phyloP scores from a whole-genome alignment of 2,113 vertebrate genomes.

The Chionodraco myersi region DNA sequence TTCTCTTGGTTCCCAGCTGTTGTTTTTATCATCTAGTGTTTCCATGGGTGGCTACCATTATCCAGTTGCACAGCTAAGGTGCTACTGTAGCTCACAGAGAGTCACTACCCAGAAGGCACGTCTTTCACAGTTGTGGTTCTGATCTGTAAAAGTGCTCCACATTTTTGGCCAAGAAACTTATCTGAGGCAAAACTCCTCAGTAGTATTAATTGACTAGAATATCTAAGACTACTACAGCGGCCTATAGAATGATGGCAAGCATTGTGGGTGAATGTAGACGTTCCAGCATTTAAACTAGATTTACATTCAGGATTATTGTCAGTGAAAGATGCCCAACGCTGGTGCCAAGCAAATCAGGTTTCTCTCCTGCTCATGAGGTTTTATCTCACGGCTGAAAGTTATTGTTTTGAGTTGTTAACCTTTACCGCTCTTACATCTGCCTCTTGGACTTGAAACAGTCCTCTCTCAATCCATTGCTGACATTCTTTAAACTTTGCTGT shows the following conservation, averaged over 20 bases:
- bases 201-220: background rate
- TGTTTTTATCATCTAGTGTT: background rate
- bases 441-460: conserved; percentile 37
- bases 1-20: background rate
- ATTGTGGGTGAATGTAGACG: background rate
- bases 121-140: background rate
- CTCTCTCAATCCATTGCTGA: conserved; percentile 54
- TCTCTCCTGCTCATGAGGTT: conserved; percentile 15
- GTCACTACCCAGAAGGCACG: background rate
- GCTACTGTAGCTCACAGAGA: background rate
- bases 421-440: conserved; percentile 24
- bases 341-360: conserved; percentile 3
- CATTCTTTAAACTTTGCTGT: conserved; percentile 66
- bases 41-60: too few relatives aligned
- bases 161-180: background rate
- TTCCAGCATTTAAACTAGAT: conserved; percentile 16
- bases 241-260: background rate
- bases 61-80: background rate
- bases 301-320: conserved; percentile 10
- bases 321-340: background rate
- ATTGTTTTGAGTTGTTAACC: conserved; percentile 20
- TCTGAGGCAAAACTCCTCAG: background rate
- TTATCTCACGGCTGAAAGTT: conserved; percentile 22
- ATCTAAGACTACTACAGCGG: background rate
- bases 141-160: background rate